Evolutionary conservation across 2,113 vertebrate species (phyloP), one percentile per base, ranked within the genome.

Genomic region (Furnarius figulus): DNA sequence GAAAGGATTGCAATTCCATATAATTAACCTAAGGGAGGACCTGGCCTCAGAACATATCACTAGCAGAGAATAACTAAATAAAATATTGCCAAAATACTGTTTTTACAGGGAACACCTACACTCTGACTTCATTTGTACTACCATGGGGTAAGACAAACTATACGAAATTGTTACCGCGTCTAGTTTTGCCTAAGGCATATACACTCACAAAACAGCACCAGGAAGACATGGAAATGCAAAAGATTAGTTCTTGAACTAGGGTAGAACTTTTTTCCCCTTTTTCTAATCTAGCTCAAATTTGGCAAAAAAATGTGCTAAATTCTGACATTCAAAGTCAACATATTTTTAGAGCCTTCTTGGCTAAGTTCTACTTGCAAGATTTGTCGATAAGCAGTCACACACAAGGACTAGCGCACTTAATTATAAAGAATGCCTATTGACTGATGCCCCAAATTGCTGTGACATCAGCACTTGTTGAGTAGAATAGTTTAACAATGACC

Each of bases 101-200:
- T 85, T 85, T 75, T n/a, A 49, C 17, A 31, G 14, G 22, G 65
- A 53, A 65, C 39, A 42, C 21, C 35, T 76, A 49, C 14, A 23
- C 12, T 47, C 21, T 47, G 44, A 13, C 12, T 87, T 88, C 11
- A 44, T 83, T 80, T 84, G 39, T 80, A 25, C 30, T 33, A 20
- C 25, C n/a, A 42, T 5, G 22, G 11, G 40, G 24, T 40, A 39
- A 75, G 33, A 44, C 13, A 81, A 46, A 47, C 14, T 21, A 9
- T 33, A 55, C 0, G 0, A 67, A 28, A n/a, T 61, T 56, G 74
- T 73, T 77, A 2, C 46, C 56, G 33, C 47, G 28, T 15, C 22
- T 78, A 23, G 12, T 50, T 87, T 84, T 89, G 55, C 14, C 68
- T 95, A 14, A 52, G 49, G 39, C 21, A 31, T 37, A 58, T 27